Conservation (phyloP, 2,888 invertebrate genomes). For the Norana najaformis region DNA sequence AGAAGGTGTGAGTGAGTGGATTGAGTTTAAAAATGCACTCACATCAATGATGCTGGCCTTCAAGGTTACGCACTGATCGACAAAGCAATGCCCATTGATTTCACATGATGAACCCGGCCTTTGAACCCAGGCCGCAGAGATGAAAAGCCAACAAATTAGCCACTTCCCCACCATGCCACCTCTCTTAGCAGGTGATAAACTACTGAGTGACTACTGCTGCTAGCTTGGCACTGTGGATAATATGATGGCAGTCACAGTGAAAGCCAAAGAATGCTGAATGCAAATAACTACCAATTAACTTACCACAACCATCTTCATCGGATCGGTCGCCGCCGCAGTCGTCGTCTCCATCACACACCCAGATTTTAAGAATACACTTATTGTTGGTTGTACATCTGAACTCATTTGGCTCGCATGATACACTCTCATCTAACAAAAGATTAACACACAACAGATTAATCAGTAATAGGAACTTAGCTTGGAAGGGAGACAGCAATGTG, state of each 20-base stretch:
- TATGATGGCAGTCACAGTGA: no score
- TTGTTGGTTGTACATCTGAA: slow-evolving; percentile 89
- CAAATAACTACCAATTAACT: no score
- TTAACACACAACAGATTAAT: background rate
- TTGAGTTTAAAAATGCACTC: no score
- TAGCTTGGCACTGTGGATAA: background rate
- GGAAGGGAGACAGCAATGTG: background rate
- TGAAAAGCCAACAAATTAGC: background rate
- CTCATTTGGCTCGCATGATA: slow-evolving; percentile 72
- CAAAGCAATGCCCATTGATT: no score
- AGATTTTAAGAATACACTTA: slow-evolving; percentile 90
- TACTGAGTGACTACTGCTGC: background rate
- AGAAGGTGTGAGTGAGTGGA: background rate
- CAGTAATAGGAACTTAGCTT: background rate
- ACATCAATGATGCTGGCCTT: no score
- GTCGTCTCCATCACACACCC: slow-evolving; percentile 78
- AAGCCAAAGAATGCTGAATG: no score
- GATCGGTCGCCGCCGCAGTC: slow-evolving; percentile 55
- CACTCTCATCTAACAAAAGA: background rate
- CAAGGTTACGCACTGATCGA: no score
- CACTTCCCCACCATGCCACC: background rate
- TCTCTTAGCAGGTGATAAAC: background rate
- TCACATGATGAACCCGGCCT: no score
- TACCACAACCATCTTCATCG: slow-evolving; percentile 71
- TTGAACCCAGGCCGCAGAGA: background rate